These are phyloP conservation scores for Indicator indicator DNA, from an alignment of 2,113 vertebrate species.

Conservation along the genomic window DNA sequence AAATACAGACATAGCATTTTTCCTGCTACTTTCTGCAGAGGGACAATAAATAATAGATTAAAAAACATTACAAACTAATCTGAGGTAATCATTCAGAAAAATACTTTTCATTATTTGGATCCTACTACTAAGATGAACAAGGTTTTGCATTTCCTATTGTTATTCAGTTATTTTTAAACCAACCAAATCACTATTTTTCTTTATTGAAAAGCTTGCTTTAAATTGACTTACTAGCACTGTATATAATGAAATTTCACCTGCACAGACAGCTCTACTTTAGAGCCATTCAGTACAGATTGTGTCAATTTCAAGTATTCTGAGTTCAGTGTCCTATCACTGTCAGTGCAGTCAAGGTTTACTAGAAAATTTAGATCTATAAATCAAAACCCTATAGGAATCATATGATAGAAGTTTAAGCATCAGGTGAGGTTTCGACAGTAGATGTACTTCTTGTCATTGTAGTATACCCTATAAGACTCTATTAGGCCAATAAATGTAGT, in stretches of 20 bases:
- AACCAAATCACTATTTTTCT: not conserved
- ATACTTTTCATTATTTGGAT: not conserved
- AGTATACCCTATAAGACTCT: not conserved
- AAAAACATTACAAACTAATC: not conserved
- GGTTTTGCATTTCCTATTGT: not conserved
- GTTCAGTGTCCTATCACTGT: not conserved
- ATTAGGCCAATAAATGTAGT: conserved; percentile 9
- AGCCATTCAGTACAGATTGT: not conserved
- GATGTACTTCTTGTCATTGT: conserved; percentile 42
- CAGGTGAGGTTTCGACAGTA: conserved; percentile 33
- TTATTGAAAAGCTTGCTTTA: conserved; percentile 15
- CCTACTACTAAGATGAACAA: not conserved
- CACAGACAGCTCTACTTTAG: not conserved
- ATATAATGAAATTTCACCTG: conserved; percentile 17
- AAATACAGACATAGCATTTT: not conserved
- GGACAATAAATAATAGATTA: not conserved
- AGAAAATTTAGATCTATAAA: conserved; percentile 23
- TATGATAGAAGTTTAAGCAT: not conserved
- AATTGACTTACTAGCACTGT: conserved; percentile 6
- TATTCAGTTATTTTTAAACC: not conserved
- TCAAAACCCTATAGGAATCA: conserved; percentile 33
- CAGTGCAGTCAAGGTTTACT: conserved; percentile 13
- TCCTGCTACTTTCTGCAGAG: not conserved
- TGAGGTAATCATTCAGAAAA: not conserved
- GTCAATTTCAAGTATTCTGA: not conserved